Evolutionary conservation across 2,888 invertebrate genomes (phyloP).

Genomic region (Hermodice carunculata): DNA sequence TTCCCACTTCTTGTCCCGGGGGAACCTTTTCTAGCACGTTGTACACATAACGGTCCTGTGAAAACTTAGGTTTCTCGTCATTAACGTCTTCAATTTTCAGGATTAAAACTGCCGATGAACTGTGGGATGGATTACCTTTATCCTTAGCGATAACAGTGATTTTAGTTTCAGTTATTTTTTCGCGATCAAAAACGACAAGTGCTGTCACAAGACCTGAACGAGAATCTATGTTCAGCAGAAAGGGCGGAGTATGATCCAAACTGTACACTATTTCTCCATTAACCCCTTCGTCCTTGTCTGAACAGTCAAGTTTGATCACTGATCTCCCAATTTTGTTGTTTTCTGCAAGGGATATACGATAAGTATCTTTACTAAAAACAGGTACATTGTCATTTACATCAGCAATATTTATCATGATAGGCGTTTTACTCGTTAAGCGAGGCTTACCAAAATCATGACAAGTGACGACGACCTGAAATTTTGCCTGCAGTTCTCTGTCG

Average conservation of each 20-base stretch:
- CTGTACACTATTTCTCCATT: constrained; percentile 24
- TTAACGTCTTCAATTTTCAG: constrained; percentile 11
- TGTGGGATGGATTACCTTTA: constrained; percentile 4
- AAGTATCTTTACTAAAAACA: constrained; percentile 6
- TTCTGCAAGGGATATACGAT: constrained; percentile 6
- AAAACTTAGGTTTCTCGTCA: constrained; percentile 21
- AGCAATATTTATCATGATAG: constrained; percentile 79
- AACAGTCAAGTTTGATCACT: constrained; percentile 8
- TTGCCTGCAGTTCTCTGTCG: constrained; percentile 29
- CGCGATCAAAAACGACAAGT: constrained; percentile 11
- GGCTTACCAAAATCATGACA: constrained; percentile 32
- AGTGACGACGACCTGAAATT: constrained; percentile 13
- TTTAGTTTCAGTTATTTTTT: neutral
- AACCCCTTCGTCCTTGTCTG: constrained; percentile 2
- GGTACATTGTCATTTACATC: constrained; percentile 79
- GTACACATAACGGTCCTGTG: constrained; percentile 13
- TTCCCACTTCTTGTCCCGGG: constrained; percentile 24
- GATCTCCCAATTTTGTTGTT: constrained; percentile 4
- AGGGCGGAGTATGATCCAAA: neutral
- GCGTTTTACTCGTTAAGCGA: constrained; percentile 74
- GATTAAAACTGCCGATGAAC: constrained; percentile 3
- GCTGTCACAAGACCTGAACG: constrained; percentile 18
- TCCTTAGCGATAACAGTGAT: constrained; percentile 16
- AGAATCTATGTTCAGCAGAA: constrained; percentile 10
- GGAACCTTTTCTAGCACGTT: constrained; percentile 23